phyloP scores from a whole-genome alignment of 2,113 vertebrate species.

The Macaca nemestrina region DNA sequence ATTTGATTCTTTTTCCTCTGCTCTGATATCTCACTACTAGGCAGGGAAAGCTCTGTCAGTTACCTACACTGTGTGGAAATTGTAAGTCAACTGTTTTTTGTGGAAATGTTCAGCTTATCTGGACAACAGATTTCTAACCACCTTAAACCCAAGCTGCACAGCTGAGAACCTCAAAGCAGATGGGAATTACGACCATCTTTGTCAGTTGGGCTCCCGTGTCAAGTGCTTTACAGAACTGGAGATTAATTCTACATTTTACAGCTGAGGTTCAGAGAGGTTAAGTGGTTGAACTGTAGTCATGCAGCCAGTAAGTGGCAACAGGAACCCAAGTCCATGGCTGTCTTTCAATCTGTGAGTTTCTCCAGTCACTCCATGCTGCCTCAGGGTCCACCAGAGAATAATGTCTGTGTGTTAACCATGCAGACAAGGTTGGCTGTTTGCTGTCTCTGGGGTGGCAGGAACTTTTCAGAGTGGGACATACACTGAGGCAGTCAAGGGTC shows the following conservation, averaged over 20 bases:
- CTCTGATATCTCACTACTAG: not conserved
- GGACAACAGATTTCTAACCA: not conserved
- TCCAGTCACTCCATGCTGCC: not conserved
- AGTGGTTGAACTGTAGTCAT: not conserved
- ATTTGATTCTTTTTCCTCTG: not conserved
- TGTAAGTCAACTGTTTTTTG: not conserved
- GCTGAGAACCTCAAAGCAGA: not conserved
- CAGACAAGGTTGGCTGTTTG: accelerated
- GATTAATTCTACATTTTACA: not conserved
- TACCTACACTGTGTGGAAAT: not conserved
- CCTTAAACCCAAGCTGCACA: not conserved
- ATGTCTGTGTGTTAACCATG: accelerated
- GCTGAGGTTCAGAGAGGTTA: not conserved
- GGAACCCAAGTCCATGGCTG: not conserved
- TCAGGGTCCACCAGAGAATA: too few relatives aligned
- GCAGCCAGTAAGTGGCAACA: not conserved
- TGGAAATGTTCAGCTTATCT: not conserved
- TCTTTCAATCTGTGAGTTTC: not conserved
- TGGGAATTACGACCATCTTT: too few relatives aligned
- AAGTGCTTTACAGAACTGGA: not conserved
- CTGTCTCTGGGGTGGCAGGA: too few relatives aligned
- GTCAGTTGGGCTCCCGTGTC: not conserved
- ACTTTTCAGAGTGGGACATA: not conserved
- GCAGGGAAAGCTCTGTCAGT: not conserved
- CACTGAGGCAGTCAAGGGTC: not conserved